A percentile compares a stretch with the other conserved stretches of the same genome.
phyloP scores from a whole-genome alignment of 2,888 invertebrate species.

The Lacanobia oleracea region DNA sequence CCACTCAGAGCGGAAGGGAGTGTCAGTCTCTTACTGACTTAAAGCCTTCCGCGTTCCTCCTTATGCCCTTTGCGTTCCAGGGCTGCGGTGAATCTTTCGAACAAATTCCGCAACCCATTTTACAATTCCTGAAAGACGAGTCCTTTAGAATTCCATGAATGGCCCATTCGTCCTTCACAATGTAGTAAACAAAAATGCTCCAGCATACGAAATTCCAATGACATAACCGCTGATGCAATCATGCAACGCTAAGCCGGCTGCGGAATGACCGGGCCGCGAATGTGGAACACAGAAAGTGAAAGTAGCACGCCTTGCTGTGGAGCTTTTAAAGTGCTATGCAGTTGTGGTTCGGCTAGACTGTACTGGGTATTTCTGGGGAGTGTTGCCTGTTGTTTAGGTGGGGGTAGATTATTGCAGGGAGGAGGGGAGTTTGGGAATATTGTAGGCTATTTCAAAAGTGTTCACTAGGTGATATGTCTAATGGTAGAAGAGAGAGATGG shows the following conservation, averaged over 20 bases:
- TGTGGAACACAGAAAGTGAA: slow-evolving; percentile 85
- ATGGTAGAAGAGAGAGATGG: too few species aligned
- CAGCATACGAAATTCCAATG: slow-evolving; percentile 80
- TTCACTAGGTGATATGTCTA: too few species aligned
- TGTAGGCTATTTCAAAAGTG: too few species aligned
- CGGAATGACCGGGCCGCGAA: slow-evolving; percentile 75
- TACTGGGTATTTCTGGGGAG: neutral
- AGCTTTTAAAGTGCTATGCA: slow-evolving; percentile 63
- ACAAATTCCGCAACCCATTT: too few species aligned
- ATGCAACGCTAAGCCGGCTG: slow-evolving; percentile 70
- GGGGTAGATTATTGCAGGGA: neutral
- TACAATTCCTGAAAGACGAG: neutral
- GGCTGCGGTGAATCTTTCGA: too few species aligned
- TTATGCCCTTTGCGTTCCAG: too few species aligned
- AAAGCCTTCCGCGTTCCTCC: too few species aligned
- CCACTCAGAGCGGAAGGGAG: too few species aligned
- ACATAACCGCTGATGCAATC: slow-evolving; percentile 81
- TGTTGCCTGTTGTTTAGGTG: neutral
- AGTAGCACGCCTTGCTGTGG: slow-evolving; percentile 76
- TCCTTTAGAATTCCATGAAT: slow-evolving; percentile 9
- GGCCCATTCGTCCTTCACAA: slow-evolving; percentile 81
- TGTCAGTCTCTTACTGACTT: too few species aligned
- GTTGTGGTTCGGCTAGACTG: slow-evolving; percentile 30
- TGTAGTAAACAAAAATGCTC: slow-evolving; percentile 68
- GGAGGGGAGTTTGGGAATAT: too few species aligned